phyloP scores from a whole-genome alignment of 2,797 vertebrate genomes.

The Diceros bicornis region DNA sequence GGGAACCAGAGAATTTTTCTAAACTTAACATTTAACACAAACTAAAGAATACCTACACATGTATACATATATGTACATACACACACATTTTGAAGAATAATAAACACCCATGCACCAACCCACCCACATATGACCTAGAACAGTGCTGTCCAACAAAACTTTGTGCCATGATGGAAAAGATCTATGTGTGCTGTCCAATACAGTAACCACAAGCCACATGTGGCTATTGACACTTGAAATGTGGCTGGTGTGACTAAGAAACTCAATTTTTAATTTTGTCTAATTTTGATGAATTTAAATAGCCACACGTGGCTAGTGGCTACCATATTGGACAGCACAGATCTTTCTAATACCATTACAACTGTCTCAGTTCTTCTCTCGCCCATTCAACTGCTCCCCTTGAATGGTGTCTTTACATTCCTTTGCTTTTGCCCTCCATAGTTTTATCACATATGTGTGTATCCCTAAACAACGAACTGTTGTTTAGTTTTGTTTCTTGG shows the following conservation, averaged over 20 bases:
- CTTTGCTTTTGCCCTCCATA: neutral
- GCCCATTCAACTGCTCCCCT: neutral
- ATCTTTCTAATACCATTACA: neutral
- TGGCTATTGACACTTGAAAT: neutral
- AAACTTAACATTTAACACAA: slow-evolving; percentile 1
- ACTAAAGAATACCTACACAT: neutral
- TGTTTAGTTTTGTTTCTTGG: neutral
- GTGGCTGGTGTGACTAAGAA: neutral
- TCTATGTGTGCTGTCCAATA: neutral
- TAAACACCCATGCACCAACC: neutral
- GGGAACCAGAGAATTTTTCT: neutral
- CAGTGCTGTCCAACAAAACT: neutral
- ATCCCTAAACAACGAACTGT: neutral
- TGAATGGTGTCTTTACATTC: neutral
- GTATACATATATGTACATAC: neutral
- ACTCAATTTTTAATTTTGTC: neutral
- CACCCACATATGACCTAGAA: neutral
- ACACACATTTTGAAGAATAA: neutral
- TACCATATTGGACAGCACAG: neutral
- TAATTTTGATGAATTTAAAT: neutral
- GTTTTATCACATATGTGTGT: neutral
- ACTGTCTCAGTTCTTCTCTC: neutral
- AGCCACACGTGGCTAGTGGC: neutral
- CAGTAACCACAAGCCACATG: neutral
- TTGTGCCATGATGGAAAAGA: neutral